These are phyloP conservation scores for Glaucidium brasilianum DNA, from an alignment of 2,113 vertebrate genomes.

Conservation along the genomic window DNA sequence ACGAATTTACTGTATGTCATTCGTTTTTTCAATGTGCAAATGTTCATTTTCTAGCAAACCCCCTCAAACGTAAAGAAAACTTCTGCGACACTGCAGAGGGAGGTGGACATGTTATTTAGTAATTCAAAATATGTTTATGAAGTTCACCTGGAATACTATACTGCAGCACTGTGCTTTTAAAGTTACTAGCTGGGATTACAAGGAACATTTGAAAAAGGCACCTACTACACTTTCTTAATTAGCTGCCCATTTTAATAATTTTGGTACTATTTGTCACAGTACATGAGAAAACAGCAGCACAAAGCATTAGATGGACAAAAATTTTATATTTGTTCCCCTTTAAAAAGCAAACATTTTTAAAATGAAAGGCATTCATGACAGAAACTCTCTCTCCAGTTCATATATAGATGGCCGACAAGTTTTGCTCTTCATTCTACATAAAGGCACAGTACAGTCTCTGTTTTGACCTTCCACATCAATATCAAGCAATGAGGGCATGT, in stretches of 20 bases:
- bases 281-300: constrained; percentile 62
- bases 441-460: constrained; percentile 84
- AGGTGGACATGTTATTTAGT: not conserved
- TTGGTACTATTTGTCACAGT: constrained; percentile 31
- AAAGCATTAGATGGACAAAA: not conserved
- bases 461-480: constrained; percentile 87
- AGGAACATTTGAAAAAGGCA: not conserved
- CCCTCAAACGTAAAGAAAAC: not conserved
- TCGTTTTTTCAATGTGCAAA: not conserved
- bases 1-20: not conserved
- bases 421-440: constrained; percentile 84
- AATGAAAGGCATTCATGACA: constrained; percentile 77
- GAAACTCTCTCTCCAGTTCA: constrained; percentile 88
- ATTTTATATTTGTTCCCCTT: constrained; percentile 16
- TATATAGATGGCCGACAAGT: constrained; percentile 75
- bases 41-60: not conserved
- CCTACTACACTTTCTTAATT: not conserved
- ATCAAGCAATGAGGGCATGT: constrained; percentile 78
- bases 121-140: not conserved
- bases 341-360: not conserved
- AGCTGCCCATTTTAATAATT: constrained; percentile 5
- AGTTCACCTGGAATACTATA: not conserved
- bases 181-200: not conserved
- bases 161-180: not conserved
- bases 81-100: not conserved